Evolutionary conservation across 2,797 vertebrate genomes (phyloP).

Genomic region (Monodelphis domestica): DNA sequence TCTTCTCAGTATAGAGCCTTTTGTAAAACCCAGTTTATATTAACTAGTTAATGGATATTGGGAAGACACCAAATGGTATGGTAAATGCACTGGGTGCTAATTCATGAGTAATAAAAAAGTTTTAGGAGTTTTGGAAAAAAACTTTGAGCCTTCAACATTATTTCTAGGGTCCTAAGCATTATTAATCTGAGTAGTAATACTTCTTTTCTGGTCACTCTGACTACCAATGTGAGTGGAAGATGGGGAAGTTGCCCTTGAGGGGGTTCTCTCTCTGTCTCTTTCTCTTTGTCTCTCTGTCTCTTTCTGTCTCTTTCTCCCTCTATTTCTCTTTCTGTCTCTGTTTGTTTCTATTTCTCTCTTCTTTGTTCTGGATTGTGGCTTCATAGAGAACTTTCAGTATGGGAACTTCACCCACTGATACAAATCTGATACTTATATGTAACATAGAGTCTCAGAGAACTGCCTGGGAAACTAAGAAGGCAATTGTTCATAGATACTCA

Average conservation of each 20-base stretch:
- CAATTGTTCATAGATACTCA: not conserved
- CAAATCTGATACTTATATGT: not conserved
- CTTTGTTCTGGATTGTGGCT: not conserved
- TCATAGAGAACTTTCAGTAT: not conserved
- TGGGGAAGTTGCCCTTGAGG: not conserved
- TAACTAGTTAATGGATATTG: not conserved
- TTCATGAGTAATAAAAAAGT: not conserved
- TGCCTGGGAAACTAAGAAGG: too few relatives aligned
- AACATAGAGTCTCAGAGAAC: not conserved
- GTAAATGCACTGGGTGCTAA: not conserved
- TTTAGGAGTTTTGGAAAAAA: too few relatives aligned
- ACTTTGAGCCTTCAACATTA: not conserved
- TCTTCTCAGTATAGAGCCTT: not conserved
- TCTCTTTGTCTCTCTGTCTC: not conserved
- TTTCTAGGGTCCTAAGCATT: not conserved
- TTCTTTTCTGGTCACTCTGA: not conserved
- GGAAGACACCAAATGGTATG: too few relatives aligned
- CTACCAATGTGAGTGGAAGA: not conserved
- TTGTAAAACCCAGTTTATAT: not conserved
- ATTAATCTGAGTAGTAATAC: not conserved
- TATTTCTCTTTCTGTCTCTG: too few relatives aligned
- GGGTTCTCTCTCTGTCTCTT: too few relatives aligned
- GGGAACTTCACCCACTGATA: not conserved
- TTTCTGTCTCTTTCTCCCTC: not conserved
- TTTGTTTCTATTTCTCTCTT: not conserved